Evolutionary conservation across 2,888 invertebrate species (phyloP).

Genomic region (Troides aeacus): DNA sequence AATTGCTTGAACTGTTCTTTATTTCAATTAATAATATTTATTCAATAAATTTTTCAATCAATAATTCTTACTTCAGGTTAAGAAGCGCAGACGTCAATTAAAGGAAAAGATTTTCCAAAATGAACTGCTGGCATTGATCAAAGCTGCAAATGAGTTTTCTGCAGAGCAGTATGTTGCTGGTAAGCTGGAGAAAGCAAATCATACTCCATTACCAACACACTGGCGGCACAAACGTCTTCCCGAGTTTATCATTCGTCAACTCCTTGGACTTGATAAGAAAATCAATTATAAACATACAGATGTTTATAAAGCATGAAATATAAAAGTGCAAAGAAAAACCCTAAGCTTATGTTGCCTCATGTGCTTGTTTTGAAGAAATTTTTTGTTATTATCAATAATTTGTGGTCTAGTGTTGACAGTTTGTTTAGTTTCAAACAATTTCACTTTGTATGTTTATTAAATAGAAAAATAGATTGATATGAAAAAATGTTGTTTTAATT

Average conservation of each 20-base stretch:
- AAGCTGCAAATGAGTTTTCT: conserved; percentile 87
- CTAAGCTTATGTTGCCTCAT: too few species aligned
- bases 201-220: conserved; percentile 78
- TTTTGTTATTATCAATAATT: too few species aligned
- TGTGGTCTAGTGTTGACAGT: too few species aligned
- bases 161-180: conserved; percentile 85
- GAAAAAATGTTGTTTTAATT: not conserved
- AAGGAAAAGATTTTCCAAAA: conserved; percentile 90
- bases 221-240: conserved; percentile 84
- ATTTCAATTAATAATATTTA: too few species aligned
- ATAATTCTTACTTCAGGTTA: conserved; percentile 58
- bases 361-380: too few species aligned
- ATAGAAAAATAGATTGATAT: not conserved
- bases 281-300: conserved; percentile 74
- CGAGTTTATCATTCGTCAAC: conserved; percentile 83
- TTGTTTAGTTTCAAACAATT: too few species aligned
- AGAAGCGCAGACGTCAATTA: conserved; percentile 84
- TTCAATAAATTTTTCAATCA: too few species aligned
- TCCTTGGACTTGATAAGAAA: conserved; percentile 81
- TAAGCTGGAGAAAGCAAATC: conserved; percentile 81
- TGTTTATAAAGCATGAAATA: conserved; percentile 61
- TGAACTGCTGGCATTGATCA: conserved; percentile 83
- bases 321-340: not conserved
- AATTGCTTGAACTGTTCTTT: too few species aligned
- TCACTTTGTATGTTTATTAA: not conserved